Percentiles rank a stretch among this genome's conserved stretches.
phyloP scores from a whole-genome alignment of 2,113 vertebrate genomes.

The Drymodes brunneopygia region DNA sequence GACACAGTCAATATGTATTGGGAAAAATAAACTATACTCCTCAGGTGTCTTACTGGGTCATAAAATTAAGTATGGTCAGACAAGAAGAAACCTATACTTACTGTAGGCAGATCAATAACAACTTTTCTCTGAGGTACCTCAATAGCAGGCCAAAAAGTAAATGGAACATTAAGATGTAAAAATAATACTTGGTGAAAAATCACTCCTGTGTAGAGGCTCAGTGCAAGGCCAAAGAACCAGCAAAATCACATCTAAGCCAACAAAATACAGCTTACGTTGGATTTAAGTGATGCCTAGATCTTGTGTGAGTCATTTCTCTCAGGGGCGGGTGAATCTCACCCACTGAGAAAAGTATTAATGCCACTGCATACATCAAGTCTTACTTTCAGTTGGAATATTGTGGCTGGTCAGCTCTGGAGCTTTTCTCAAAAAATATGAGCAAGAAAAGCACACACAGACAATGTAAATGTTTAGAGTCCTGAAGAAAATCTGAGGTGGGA shows the following conservation, averaged over 20 bases:
- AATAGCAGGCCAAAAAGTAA: conserved; percentile 8
- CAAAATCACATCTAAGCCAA: conserved; percentile 43
- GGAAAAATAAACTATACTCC: background rate
- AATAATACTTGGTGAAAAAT: conserved; percentile 42
- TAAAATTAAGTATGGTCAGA: background rate
- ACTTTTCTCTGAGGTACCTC: conserved; percentile 5
- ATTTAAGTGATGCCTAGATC: conserved; percentile 46
- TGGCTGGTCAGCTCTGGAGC: background rate
- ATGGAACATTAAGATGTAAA: conserved; percentile 33
- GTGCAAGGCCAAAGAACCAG: background rate
- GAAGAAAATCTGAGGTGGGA: background rate
- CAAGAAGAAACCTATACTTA: background rate
- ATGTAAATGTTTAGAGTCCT: background rate
- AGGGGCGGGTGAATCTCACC: conserved; percentile 4
- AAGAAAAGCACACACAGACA: background rate
- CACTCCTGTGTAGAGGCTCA: background rate
- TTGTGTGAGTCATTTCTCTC: conserved; percentile 35
- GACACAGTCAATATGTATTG: background rate
- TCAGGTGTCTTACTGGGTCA: background rate
- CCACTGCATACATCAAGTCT: background rate
- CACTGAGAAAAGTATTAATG: conserved; percentile 36
- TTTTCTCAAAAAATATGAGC: background rate
- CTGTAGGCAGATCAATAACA: background rate
- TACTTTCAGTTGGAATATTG: background rate
- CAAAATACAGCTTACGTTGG: conserved; percentile 31